Conservation (phyloP, 35 echinoderm and acorn worm genomes). For the Lytechinus pictus region DNA sequence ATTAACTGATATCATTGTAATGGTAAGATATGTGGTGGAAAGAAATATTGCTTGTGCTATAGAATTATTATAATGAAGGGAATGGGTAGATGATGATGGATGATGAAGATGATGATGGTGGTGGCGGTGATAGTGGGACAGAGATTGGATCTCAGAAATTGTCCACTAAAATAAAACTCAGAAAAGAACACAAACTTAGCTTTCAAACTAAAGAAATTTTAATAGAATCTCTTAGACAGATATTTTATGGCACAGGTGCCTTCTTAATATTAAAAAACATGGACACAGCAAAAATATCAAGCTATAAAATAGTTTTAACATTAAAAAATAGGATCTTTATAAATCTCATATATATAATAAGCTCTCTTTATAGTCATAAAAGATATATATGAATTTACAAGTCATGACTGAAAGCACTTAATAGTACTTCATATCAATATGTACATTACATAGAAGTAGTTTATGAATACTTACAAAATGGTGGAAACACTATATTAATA, state of each 20-base stretch:
- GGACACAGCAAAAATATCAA: constrained; percentile 14
- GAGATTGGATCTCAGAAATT: too few relatives aligned
- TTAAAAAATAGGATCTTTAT: constrained; percentile 53
- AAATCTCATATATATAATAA: constrained; percentile 41
- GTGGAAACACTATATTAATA: background rate
- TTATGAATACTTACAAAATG: background rate
- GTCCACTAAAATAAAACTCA: background rate
- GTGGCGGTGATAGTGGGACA: too few relatives aligned
- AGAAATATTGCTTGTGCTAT: too few relatives aligned
- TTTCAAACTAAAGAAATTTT: constrained; percentile 7
- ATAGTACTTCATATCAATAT: constrained; percentile 39
- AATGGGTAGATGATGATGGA: too few relatives aligned
- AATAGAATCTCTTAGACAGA: background rate
- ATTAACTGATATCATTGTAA: too few relatives aligned
- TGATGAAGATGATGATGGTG: too few relatives aligned
- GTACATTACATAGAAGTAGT: background rate
- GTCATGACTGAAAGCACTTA: constrained; percentile 41
- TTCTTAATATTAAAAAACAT: background rate
- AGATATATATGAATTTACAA: constrained; percentile 45
- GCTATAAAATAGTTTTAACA: constrained; percentile 39
- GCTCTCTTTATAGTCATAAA: constrained; percentile 43
- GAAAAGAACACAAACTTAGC: background rate
- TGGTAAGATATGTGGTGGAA: too few relatives aligned
- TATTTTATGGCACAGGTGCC: background rate
- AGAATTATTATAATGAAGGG: too few relatives aligned